phyloP scores from a whole-genome alignment of 2,888 invertebrate species.

The Apoda limacodes region DNA sequence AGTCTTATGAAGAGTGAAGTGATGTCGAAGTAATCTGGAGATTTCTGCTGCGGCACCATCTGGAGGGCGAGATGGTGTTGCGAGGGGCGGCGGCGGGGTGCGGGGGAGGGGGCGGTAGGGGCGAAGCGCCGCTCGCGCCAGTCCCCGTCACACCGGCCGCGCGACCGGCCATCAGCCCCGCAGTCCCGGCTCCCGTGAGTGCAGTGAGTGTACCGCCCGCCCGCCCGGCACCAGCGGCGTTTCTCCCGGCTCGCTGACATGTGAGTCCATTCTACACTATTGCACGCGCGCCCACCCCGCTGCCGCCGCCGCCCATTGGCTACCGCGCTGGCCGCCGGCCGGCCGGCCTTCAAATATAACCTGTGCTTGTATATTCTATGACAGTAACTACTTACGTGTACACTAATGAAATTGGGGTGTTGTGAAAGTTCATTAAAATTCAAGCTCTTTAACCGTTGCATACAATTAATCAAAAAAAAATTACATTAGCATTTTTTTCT shows the following conservation, averaged over 20 bases:
- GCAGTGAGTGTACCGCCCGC: conserved; percentile 41
- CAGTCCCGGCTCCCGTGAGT: conserved; percentile 23
- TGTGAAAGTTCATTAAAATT: no score
- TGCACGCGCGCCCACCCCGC: conserved; percentile 14
- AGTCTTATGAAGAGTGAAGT: no score
- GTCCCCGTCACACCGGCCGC: conserved; percentile 67
- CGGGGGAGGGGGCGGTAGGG: conserved; percentile 31
- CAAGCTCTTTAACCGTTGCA: no score
- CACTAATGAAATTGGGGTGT: no score
- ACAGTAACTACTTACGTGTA: no score
- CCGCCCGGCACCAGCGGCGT: conserved; percentile 46
- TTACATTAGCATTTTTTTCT: no score
- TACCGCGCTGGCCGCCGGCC: conserved; percentile 26
- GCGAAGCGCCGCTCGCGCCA: conserved; percentile 46
- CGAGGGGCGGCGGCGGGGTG: conserved; percentile 35
- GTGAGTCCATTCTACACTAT: conserved; percentile 42
- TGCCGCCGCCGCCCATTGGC: neutral
- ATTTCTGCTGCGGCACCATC: conserved; percentile 39
- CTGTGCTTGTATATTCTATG: no score
- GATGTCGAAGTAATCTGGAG: conserved; percentile 28
- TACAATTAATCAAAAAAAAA: no score
- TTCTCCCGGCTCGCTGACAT: conserved; percentile 44
- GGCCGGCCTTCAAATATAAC: conserved; percentile 46
- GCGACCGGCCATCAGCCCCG: conserved; percentile 61
- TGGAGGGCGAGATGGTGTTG: conserved; percentile 54